Evolutionary conservation across 92 coral and sea anemone species (phyloP).

Genomic region (Muricea muricata): DNA sequence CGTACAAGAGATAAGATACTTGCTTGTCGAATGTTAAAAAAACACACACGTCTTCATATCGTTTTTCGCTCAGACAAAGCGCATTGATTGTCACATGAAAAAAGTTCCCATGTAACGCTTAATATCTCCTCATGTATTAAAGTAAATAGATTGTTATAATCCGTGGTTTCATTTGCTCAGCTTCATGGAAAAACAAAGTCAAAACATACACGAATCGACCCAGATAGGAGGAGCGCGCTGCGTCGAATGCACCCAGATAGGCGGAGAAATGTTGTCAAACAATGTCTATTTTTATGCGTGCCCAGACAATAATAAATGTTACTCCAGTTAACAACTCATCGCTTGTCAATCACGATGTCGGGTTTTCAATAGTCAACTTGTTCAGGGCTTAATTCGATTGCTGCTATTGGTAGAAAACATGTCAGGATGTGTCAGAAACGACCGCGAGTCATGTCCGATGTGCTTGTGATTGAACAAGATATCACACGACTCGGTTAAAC

Average conservation of each 20-base stretch:
- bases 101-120: conserved; percentile 30
- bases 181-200: conserved; percentile 69
- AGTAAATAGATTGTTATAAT: conserved; percentile 41
- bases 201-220: conserved; percentile 86
- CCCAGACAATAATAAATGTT: conserved; percentile 99
- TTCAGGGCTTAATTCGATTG: conserved; percentile 99
- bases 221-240: conserved; percentile 94
- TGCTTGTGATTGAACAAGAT: conserved; percentile 80
- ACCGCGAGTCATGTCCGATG: conserved; percentile 92
- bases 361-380: conserved; percentile 98
- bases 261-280: conserved; percentile 98
- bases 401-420: conserved; percentile 81
- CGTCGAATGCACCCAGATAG: conserved; percentile 97
- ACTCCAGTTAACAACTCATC: conserved; percentile 98
- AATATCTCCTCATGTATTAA: conserved; percentile 37
- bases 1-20: neutral
- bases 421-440: conserved; percentile 97
- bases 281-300: conserved; percentile 95
- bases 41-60: neutral
- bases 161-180: conserved; percentile 53
- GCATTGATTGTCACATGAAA: neutral
- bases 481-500: conserved; percentile 74
- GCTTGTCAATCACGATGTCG: conserved; percentile 93
- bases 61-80: neutral
- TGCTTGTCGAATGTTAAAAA: neutral